A percentile compares a stretch with the other conserved stretches of the same genome.
These are phyloP conservation scores for Lepisosteus oculatus DNA, from an alignment of 2,113 vertebrate genomes.

Conservation along the genomic window DNA sequence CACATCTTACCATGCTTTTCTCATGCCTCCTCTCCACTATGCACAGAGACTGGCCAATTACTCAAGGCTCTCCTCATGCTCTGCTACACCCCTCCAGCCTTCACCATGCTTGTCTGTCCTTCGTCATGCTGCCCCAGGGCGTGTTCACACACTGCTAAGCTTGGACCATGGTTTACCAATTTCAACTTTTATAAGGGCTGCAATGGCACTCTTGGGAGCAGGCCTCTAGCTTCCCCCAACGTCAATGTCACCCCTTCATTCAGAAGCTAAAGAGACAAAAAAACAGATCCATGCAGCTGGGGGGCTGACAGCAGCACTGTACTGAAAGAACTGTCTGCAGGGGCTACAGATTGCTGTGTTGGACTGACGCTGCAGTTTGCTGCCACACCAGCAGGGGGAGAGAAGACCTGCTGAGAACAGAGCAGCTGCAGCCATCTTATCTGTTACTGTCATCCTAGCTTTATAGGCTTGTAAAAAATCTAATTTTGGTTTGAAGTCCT, in stretches of 20 bases:
- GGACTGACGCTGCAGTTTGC: too few relatives aligned
- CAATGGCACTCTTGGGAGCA: conserved; percentile 3
- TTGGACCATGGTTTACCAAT: conserved; percentile 14
- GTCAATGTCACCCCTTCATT: background rate
- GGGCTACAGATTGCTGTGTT: too few relatives aligned
- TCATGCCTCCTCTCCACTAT: conserved; percentile 26
- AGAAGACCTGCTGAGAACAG: too few relatives aligned
- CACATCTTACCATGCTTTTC: conserved; percentile 34
- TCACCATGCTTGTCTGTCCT: background rate
- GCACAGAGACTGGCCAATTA: conserved; percentile 20
- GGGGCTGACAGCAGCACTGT: too few relatives aligned
- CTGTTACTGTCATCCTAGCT: too few relatives aligned
- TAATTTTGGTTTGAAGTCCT: too few relatives aligned
- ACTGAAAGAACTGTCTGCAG: too few relatives aligned
- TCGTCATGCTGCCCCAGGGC: background rate
- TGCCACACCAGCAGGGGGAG: too few relatives aligned
- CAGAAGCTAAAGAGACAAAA: too few relatives aligned
- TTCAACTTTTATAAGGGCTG: conserved; percentile 15
- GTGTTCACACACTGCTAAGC: background rate
- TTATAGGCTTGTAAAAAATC: too few relatives aligned
- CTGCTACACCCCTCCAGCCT: background rate
- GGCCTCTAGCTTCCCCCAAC: background rate
- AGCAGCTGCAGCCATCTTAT: too few relatives aligned
- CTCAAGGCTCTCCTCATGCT: conserved; percentile 28
- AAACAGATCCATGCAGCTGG: too few relatives aligned